phyloP scores from a whole-genome alignment of 2,797 vertebrate species.

The Mionectes olivaceus region DNA sequence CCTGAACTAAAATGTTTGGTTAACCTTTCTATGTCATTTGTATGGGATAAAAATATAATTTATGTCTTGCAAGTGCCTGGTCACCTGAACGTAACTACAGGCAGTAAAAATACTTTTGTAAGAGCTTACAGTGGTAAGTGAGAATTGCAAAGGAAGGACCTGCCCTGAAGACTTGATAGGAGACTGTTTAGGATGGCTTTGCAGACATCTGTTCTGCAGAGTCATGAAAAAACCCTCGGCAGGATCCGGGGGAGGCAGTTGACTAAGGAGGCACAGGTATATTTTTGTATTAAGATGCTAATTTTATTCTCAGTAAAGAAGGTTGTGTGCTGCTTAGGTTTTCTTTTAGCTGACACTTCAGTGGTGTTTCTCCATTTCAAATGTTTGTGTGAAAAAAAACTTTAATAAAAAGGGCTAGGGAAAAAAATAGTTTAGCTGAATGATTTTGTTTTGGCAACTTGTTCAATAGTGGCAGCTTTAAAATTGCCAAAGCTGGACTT shows the following conservation, averaged over 20 bases:
- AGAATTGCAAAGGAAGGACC: neutral
- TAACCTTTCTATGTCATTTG: neutral
- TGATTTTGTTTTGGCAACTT: conserved; percentile 53
- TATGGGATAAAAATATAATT: neutral
- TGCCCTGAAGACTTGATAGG: neutral
- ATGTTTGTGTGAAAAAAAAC: neutral
- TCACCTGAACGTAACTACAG: neutral
- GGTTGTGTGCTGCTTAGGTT: neutral
- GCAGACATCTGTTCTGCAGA: neutral
- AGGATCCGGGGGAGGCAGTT: neutral
- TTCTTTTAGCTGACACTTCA: neutral
- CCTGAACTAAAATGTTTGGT: neutral
- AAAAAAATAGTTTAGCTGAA: neutral
- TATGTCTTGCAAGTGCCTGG: neutral
- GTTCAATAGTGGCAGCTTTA: conserved; percentile 31
- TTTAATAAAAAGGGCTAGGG: neutral
- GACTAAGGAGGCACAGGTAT: neutral
- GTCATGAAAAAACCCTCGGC: neutral
- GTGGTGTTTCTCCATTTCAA: neutral
- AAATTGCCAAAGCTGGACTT: neutral
- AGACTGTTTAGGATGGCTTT: neutral
- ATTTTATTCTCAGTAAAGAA: neutral
- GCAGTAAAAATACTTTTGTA: neutral
- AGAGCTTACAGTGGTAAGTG: neutral
- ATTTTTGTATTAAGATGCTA: neutral